Base-by-base conservation (phyloP, 2,888 invertebrate species). In the Falcaria lacertinaria region DNA sequence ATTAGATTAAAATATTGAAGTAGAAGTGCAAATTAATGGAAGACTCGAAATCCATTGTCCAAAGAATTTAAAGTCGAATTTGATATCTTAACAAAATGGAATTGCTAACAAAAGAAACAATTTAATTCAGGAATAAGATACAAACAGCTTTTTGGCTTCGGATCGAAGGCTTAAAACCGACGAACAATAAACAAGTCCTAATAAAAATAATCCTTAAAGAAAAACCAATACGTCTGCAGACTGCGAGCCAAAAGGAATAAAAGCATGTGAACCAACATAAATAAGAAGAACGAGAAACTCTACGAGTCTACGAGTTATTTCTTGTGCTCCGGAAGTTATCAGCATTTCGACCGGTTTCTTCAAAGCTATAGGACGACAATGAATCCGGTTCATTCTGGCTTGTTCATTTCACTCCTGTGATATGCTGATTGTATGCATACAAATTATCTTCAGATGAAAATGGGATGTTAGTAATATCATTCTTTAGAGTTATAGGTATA, bases 251-350 rank as follows among this genome's bases (percentile, higher is more conserved):
- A 77, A 74, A 69, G 60, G 67, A 80, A 74, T 64, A 71, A 78
- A 72, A 69, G 59, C 64, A 75, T 71, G 67, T 70, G 67, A 71
- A 69, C 65, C 64, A 77, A 80, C 72, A 76, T 73, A 75, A 79
- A 80, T 73, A 76, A 74, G 61, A 72, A 69, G 65, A 67, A 65
- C 60, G 61, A 59, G 52, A 69, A 74, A 70, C 74, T 73, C 72
- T 72, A 57, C 62, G 66, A 28, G 69, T 68, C 71, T 70, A 74
- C 75, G 72, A 76, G 72, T 77, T 76, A 80, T 75, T 79, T 72
- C 78, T 79, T 74, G 59, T 50, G 68, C 69, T 71, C 74, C 80
- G 82, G 80, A 84, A 85, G 81, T 77, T 81, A 80, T 80, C 80
- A 78, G 69, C 69, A 68, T 74, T 78, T 75, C 72, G 69, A 85